These are phyloP conservation scores for Endomychus coccineus DNA, from an alignment of 2,888 invertebrate genomes.

Conservation along the genomic window DNA sequence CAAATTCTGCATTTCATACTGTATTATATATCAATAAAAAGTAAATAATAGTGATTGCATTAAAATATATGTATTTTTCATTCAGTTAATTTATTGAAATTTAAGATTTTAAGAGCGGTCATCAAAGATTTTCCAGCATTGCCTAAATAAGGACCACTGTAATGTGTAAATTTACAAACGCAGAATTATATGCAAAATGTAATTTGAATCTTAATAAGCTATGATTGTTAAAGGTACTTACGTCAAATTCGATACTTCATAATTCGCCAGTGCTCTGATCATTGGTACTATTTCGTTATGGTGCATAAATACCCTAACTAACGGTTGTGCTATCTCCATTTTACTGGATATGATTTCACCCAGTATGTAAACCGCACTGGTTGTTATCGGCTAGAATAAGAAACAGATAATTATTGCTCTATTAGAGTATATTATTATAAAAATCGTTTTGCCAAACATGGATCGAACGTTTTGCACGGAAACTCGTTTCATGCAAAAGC, in stretches of 20 bases:
- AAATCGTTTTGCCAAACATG: no score
- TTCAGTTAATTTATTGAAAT: no score
- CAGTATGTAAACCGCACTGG: slow-evolving; percentile 74
- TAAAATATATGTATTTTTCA: no score
- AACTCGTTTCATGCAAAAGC: no score
- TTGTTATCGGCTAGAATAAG: slow-evolving; percentile 60
- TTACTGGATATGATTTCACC: slow-evolving; percentile 83
- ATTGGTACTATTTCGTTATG: slow-evolving; percentile 79
- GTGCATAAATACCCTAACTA: slow-evolving; percentile 79
- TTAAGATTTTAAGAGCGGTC: no score
- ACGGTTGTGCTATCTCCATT: slow-evolving; percentile 82
- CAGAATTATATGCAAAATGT: background rate
- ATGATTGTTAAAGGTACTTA: slow-evolving; percentile 45
- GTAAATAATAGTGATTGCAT: no score
- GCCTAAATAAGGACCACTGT: no score
- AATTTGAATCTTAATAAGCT: background rate
- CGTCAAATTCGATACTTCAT: slow-evolving; percentile 86
- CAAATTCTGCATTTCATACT: no score
- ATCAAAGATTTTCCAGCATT: no score
- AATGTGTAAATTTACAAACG: no score
- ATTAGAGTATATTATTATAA: background rate
- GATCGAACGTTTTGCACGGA: no score
- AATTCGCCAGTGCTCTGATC: slow-evolving; percentile 73
- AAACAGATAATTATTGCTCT: slow-evolving; percentile 13
- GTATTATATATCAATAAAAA: no score